Conservation (phyloP, 2,797 vertebrate species). For the Sebastes kiyomatsui region DNA sequence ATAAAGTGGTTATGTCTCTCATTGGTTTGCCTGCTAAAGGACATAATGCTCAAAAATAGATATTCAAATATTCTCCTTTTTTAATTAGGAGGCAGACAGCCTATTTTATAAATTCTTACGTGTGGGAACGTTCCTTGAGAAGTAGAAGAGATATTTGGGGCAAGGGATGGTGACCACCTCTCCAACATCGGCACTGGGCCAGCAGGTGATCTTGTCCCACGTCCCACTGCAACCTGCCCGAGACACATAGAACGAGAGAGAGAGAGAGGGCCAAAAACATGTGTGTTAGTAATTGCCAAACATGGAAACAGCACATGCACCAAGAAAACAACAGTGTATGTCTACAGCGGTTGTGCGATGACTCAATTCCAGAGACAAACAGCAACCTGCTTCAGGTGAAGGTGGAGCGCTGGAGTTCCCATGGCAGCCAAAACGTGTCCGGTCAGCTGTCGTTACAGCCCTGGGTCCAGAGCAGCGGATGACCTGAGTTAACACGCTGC, state of each 20-base stretch:
- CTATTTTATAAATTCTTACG: slow-evolving; percentile 79
- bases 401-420: slow-evolving; percentile 43
- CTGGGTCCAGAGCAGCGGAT: slow-evolving; percentile 26
- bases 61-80: too few species aligned
- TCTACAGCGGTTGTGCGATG: neutral
- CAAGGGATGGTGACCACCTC: slow-evolving; percentile 88
- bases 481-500: slow-evolving; percentile 38
- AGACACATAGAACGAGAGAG: neutral
- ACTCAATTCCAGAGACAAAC: slow-evolving; percentile 8
- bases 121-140: slow-evolving; percentile 70
- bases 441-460: slow-evolving; percentile 18
- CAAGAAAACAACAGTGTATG: neutral
- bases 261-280: neutral
- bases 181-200: slow-evolving; percentile 87
- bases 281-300: neutral
- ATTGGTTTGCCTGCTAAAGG: too few species aligned
- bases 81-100: neutral
- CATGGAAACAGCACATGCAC: neutral
- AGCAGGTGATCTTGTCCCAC: slow-evolving; percentile 94
- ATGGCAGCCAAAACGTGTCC: slow-evolving; percentile 47
- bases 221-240: slow-evolving; percentile 85
- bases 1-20: too few species aligned
- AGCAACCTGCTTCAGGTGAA: slow-evolving; percentile 14
- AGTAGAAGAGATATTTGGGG: slow-evolving; percentile 86
- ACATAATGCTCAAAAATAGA: too few species aligned